Percentiles rank a stretch among this genome's conserved stretches.
phyloP scores from a whole-genome alignment of 2,797 vertebrate genomes.

The Tapirus indicus region DNA sequence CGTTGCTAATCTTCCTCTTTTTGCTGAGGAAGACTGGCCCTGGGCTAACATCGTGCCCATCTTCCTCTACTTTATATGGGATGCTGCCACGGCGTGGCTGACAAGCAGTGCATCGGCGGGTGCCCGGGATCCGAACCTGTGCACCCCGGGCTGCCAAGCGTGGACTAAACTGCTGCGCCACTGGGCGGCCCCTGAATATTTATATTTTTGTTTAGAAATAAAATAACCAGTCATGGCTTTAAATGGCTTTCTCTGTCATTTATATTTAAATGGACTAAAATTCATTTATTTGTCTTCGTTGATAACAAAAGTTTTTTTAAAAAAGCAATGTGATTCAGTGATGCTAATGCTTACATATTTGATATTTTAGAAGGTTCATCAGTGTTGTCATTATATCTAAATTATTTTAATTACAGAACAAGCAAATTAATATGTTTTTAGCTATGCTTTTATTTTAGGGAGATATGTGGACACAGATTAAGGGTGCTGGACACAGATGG shows the following conservation, averaged over 20 bases:
- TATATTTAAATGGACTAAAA: slow-evolving; percentile 53
- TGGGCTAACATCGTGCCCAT: too few species aligned
- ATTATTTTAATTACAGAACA: slow-evolving; percentile 41
- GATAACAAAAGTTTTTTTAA: not conserved
- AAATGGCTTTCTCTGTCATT: not conserved
- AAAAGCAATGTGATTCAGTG: not conserved
- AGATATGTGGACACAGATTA: slow-evolving; percentile 15
- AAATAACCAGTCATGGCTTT: not conserved
- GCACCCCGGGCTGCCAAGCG: too few species aligned
- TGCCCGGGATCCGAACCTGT: too few species aligned
- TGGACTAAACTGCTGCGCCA: too few species aligned
- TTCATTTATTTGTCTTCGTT: not conserved
- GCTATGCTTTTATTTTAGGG: slow-evolving; percentile 19
- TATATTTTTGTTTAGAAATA: not conserved
- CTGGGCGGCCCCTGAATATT: too few species aligned
- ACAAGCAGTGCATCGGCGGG: too few species aligned
- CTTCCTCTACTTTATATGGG: too few species aligned
- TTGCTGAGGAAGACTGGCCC: too few species aligned
- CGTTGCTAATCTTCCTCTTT: too few species aligned
- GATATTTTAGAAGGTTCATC: not conserved
- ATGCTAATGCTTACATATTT: not conserved
- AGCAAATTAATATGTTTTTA: slow-evolving; percentile 23
- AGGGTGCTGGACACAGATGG: too few species aligned
- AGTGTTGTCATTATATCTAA: not conserved
- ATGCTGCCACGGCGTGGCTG: too few species aligned